phyloP scores from a whole-genome alignment of 2,888 invertebrate genomes.

The Cataglyphis albicans region DNA sequence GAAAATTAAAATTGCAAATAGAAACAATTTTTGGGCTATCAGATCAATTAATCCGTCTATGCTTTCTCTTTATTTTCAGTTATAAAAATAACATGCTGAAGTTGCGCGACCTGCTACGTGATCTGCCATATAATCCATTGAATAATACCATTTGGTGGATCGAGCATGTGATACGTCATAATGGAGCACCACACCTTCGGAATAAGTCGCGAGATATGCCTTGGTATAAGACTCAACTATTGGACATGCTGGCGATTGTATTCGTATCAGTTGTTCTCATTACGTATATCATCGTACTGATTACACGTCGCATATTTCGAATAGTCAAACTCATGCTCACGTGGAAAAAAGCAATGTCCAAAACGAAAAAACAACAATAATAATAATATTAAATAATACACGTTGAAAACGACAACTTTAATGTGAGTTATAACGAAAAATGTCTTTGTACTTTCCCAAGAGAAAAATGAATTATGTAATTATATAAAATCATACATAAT shows the following conservation, averaged over 20 bases:
- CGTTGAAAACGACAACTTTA: not conserved
- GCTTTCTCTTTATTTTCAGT: slow-evolving; percentile 58
- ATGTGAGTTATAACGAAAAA: not conserved
- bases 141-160: slow-evolving; percentile 73
- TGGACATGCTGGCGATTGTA: slow-evolving; percentile 9
- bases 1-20: not conserved
- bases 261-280: not conserved
- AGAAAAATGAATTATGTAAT: no score
- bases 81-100: slow-evolving; percentile 71
- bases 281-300: not conserved
- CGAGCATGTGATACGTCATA: slow-evolving; percentile 75
- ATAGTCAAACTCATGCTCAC: not conserved
- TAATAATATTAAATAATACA: not conserved
- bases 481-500: no score
- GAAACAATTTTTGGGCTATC: not conserved
- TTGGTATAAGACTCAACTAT: slow-evolving; percentile 60
- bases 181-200: slow-evolving; percentile 68
- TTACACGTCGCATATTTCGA: not conserved
- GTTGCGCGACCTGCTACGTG: slow-evolving; percentile 60
- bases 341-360: not conserved
- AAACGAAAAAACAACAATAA: not conserved
- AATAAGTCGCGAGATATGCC: slow-evolving; percentile 60
- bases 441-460: no score
- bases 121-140: slow-evolving; percentile 65
- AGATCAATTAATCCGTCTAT: not conserved